Base-by-base conservation (phyloP, 2,113 vertebrate species). In the Centropristis striata region DNA sequence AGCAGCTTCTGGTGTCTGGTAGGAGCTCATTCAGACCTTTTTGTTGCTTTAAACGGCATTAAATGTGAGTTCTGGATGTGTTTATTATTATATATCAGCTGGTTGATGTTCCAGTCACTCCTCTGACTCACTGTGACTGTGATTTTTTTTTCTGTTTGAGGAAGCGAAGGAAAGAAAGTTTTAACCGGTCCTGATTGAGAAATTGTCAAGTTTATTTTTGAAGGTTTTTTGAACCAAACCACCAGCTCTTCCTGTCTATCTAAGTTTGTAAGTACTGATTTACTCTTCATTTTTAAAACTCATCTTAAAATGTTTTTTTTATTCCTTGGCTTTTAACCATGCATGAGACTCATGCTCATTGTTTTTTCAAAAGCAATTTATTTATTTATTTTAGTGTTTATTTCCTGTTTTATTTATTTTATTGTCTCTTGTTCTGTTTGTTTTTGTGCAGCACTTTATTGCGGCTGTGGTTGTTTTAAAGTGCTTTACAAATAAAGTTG, bases 11-110 rank as follows among this genome's bases (percentile, higher is more conserved):
- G 44, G 54, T 47, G 60, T 69, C 63, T 66, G 55, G 14, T 27
- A 46, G 51, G 71, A 67, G 12, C 50, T 67, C 54, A 47, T 80
- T 73, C 61, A 69, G 64, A 4, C 1, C 4, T 18, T 64, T n/a
- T 14, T 53, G 32, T 36, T 28, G 4, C 39, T 75, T 68, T 53
- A 69, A 68, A 69, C 32, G 36, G 47, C 12, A 10, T 10, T n/a
- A 8, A 55, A 49, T 58, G 51, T 28, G 32, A 18, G 10, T 47
- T 59, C 21, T 39, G 23, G 50, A 12, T 67, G 10, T 64, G 49
- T 71, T 63, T 68, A n/a, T n/a, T n/a, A n/a, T n/a, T n/a, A n/a
- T n/a, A n/a, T 32, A 28, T 57, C 54, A 50, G 18, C 20, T 7
- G 2, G 36, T 42, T 20, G 60, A 28, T 47, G 32, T 60, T 47